Conservation (phyloP, 2,888 invertebrate genomes). For the Clepsis dumicolana region DNA sequence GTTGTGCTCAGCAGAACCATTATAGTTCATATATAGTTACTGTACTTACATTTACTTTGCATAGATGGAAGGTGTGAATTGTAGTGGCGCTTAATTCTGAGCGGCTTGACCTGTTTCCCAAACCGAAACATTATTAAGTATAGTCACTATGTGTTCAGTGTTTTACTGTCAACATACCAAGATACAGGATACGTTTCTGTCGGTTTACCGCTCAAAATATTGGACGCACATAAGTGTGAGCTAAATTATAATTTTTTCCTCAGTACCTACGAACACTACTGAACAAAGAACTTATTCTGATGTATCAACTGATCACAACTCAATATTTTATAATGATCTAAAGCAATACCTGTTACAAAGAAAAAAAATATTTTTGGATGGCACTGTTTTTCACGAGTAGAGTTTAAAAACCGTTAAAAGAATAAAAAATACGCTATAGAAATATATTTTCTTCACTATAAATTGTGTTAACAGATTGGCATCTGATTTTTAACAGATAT, state of each 20-base stretch:
- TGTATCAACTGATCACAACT: neutral
- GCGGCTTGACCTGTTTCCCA: neutral
- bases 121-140: neutral
- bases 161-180: neutral
- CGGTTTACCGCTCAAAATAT: neutral
- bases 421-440: neutral
- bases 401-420: neutral
- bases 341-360: neutral
- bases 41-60: neutral
- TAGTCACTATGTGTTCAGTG: neutral
- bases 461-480: neutral
- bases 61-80: neutral
- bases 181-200: neutral
- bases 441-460: neutral
- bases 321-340: too few species aligned
- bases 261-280: too few species aligned
- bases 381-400: neutral
- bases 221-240: too few species aligned
- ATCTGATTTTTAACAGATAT: neutral
- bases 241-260: neutral
- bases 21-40: neutral
- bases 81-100: neutral
- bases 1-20: neutral
- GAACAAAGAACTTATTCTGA: neutral
- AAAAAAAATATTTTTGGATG: neutral